phyloP scores from a whole-genome alignment of 2,113 vertebrate species.

The Geococcyx californianus region DNA sequence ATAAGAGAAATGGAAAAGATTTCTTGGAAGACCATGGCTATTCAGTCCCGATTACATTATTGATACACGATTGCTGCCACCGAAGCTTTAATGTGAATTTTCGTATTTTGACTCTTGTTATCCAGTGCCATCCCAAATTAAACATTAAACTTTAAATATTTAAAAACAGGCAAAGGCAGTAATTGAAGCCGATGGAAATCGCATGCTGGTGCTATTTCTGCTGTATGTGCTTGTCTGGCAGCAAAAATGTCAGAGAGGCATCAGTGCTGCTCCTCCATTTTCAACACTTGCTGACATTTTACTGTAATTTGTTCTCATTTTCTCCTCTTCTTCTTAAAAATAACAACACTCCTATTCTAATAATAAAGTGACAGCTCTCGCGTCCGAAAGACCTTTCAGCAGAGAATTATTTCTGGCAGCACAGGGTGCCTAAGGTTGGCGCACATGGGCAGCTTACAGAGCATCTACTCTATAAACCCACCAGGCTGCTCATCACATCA shows the following conservation, averaged over 20 bases:
- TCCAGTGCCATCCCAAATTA: not conserved
- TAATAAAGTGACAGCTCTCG: not conserved
- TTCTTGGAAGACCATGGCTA: not conserved
- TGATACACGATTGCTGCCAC: not conserved
- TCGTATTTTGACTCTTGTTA: slow-evolving; percentile 11
- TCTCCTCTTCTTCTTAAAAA: slow-evolving; percentile 18
- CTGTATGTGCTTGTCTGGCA: not conserved
- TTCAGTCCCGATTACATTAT: not conserved
- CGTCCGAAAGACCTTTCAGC: not conserved
- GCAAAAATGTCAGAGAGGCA: not conserved
- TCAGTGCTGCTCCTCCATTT: not conserved
- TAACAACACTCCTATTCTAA: not conserved
- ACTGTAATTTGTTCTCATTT: not conserved
- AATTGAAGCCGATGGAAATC: not conserved
- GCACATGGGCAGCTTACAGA: rapidly evolving
- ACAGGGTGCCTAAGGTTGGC: not conserved
- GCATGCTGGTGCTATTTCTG: not conserved
- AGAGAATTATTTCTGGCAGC: not conserved
- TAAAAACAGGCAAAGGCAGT: not conserved
- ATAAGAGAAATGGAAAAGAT: not conserved
- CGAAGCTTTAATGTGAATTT: not conserved
- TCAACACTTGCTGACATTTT: slow-evolving; percentile 21
- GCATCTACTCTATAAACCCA: not conserved
- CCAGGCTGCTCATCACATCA: not conserved
- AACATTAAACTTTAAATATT: not conserved